Evolutionary conservation across 2,113 vertebrate species (phyloP).

Genomic region (Potamarius usumacintae): DNA sequence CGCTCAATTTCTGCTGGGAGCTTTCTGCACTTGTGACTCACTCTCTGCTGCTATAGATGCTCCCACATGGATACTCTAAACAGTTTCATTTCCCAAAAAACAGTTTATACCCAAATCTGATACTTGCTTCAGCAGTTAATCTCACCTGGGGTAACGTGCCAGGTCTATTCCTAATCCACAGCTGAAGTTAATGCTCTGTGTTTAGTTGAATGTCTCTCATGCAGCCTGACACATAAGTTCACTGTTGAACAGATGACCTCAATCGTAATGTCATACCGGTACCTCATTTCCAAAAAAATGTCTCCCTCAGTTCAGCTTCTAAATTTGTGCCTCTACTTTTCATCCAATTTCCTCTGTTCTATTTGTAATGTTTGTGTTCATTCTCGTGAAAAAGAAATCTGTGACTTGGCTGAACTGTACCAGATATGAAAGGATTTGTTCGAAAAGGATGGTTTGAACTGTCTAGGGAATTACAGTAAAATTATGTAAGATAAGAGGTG

Average conservation of each 20-base stretch:
- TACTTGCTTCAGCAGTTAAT: not conserved
- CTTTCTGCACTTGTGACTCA: not conserved
- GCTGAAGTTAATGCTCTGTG: not conserved
- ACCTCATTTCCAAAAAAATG: not conserved
- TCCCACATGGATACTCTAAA: not conserved
- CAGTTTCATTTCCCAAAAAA: not conserved
- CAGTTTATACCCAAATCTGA: not conserved
- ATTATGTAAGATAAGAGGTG: not conserved
- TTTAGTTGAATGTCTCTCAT: slow-evolving; percentile 6
- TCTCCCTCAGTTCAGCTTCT: not conserved
- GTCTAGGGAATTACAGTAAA: not conserved
- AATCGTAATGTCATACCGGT: slow-evolving; percentile 8
- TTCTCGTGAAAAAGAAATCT: not conserved
- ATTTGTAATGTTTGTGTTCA: not conserved
- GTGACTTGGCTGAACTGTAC: not conserved
- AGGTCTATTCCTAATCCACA: not conserved
- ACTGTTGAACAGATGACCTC: not conserved
- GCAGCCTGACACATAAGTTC: slow-evolving; percentile 4
- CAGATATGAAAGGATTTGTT: not conserved
- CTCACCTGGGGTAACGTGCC: not conserved
- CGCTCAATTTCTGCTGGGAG: not conserved
- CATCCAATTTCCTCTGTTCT: not conserved
- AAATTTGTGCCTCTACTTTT: not conserved
- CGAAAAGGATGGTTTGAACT: not conserved
- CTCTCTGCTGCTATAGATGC: not conserved